Evolutionary conservation across 2,113 vertebrate species (phyloP).

Genomic region (Pedionomus torquatus): DNA sequence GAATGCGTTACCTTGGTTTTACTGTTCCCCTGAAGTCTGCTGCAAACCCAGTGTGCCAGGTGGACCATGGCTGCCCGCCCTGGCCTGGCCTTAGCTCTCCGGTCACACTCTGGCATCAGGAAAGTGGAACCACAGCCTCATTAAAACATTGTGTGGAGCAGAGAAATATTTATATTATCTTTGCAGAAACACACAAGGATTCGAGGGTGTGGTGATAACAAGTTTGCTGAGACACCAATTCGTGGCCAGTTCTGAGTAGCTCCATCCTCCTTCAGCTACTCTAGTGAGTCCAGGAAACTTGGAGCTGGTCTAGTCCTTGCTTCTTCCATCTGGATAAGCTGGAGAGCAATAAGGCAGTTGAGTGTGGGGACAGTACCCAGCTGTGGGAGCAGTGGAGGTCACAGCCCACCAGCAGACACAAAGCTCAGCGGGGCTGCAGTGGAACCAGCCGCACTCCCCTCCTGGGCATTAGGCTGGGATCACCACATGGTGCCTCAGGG

Average conservation of each 20-base stretch:
- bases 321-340: background rate
- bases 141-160: fast-evolving
- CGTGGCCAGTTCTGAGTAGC: background rate
- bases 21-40: background rate
- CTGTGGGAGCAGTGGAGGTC: background rate
- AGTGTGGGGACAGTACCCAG: background rate
- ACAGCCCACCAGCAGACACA: background rate
- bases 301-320: background rate
- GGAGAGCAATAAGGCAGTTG: background rate
- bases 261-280: background rate
- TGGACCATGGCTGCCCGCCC: background rate
- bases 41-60: fast-evolving
- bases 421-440: background rate
- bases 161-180: background rate
- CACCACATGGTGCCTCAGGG: background rate
- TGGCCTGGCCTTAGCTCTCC: background rate
- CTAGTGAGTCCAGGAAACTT: background rate
- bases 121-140: background rate
- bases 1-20: background rate
- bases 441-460: background rate
- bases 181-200: background rate
- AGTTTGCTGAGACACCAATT: background rate
- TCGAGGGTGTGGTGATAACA: fast-evolving
- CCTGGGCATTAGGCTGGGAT: background rate
- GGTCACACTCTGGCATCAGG: background rate